Evolutionary conservation across 2,113 vertebrate species (phyloP).

Genomic region (Coregonus clupeaformis): DNA sequence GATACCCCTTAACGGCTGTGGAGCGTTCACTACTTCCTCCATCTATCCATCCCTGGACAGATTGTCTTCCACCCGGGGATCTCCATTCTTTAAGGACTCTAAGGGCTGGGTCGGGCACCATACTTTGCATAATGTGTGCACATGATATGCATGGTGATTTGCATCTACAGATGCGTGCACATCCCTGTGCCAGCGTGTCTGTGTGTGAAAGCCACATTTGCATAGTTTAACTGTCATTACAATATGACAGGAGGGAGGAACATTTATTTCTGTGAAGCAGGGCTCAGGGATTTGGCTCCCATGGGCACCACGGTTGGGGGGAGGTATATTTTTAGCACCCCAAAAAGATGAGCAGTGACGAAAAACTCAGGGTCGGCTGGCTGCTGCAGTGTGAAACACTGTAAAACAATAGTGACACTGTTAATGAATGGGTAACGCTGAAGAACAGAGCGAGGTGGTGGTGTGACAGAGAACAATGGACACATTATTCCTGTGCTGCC

Average conservation of each 20-base stretch:
- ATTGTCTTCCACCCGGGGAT: background rate
- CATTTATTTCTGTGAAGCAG: constrained; percentile 17
- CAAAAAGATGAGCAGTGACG: constrained; percentile 45
- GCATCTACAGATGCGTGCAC: constrained; percentile 16
- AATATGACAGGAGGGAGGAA: constrained; percentile 9
- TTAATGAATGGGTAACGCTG: background rate
- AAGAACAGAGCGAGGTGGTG: background rate
- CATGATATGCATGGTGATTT: constrained; percentile 18
- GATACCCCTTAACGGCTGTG: background rate
- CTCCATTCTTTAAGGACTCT: background rate
- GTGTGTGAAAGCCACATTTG: background rate
- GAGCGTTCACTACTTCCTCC: too few relatives aligned
- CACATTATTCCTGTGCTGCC: constrained; percentile 43
- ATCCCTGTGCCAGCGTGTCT: background rate
- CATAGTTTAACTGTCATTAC: constrained; percentile 17
- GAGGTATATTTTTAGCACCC: constrained; percentile 50
- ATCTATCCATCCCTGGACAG: too few relatives aligned
- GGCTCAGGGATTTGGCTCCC: constrained; percentile 17
- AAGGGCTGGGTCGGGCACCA: background rate
- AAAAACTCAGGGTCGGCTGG: too few relatives aligned
- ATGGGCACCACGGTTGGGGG: constrained; percentile 11
- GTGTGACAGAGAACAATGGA: constrained; percentile 47
- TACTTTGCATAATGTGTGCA: constrained; percentile 34
- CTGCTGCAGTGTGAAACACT: constrained; percentile 23
- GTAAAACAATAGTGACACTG: constrained; percentile 19